phyloP scores from a whole-genome alignment of 2,888 invertebrate species.

The Leucania comma region DNA sequence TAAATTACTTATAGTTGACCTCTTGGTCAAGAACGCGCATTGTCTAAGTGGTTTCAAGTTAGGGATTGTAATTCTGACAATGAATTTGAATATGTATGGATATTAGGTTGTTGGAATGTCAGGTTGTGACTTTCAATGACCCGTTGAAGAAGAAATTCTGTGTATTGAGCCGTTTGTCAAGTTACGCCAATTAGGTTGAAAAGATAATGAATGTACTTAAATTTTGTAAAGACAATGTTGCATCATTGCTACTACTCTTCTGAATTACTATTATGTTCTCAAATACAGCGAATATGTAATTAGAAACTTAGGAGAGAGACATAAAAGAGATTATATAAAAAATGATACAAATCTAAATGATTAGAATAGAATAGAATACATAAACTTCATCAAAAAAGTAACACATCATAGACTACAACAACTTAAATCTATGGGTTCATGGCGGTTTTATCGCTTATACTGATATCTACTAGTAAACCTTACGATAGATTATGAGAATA shows the following conservation, averaged over 20 bases:
- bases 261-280: neutral
- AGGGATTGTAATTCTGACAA: constrained; percentile 38
- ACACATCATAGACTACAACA: too few species aligned
- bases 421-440: too few species aligned
- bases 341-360: neutral
- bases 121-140: constrained; percentile 13
- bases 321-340: neutral
- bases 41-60: constrained; percentile 42
- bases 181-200: neutral
- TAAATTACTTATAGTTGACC: constrained; percentile 54
- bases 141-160: neutral
- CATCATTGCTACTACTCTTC: neutral
- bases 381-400: too few species aligned
- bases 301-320: too few species aligned
- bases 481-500: too few species aligned
- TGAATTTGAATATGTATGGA: constrained; percentile 48
- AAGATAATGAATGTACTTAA: too few species aligned
- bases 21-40: constrained; percentile 57
- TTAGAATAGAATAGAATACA: too few species aligned
- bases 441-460: too few species aligned
- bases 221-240: neutral
- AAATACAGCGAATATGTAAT: neutral
- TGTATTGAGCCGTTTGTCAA: constrained; percentile 10
- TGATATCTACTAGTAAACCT: too few species aligned
- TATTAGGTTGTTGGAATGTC: constrained; percentile 29